Percentiles rank a stretch among this genome's conserved stretches.
Conservation (phyloP, 2,113 vertebrate species). For the Pristiophorus japonicus region DNA sequence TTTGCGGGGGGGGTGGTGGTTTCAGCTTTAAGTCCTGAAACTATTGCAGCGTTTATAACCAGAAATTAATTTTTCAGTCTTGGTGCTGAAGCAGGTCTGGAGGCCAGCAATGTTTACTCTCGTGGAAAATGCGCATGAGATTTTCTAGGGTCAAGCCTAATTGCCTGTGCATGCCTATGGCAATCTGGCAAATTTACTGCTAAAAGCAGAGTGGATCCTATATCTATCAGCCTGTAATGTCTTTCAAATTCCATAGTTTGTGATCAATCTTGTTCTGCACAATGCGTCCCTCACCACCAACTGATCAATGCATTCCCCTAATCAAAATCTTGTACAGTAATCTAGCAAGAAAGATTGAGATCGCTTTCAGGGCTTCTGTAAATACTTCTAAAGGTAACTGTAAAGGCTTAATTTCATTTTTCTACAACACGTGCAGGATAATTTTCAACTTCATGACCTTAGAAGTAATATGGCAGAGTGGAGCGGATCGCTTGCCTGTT, state of each 20-base stretch:
- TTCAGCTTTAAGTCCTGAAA: slow-evolving; percentile 1
- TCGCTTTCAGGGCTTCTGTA: not conserved
- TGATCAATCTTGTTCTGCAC: not conserved
- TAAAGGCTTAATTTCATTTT: not conserved
- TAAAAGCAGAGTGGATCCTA: not conserved
- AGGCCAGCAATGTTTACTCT: not conserved
- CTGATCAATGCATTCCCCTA: not conserved
- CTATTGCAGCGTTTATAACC: not conserved
- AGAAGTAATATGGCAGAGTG: not conserved
- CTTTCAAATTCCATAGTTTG: not conserved
- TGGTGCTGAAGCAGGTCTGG: not conserved
- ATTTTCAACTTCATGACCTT: not conserved
- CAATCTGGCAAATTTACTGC: not conserved
- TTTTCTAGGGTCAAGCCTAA: not conserved
- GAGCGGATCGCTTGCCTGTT: not conserved
- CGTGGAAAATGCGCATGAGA: not conserved
- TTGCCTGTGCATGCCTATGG: not conserved
- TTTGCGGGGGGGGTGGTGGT: no score
- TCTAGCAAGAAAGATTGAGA: not conserved
- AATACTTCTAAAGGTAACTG: not conserved
- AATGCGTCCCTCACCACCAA: not conserved
- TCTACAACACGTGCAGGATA: not conserved
- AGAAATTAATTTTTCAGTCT: not conserved
- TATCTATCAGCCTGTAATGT: not conserved
- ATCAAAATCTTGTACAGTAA: not conserved